These are phyloP conservation scores for Serinus canaria DNA, from an alignment of 2,113 vertebrate species.

Conservation along the genomic window DNA sequence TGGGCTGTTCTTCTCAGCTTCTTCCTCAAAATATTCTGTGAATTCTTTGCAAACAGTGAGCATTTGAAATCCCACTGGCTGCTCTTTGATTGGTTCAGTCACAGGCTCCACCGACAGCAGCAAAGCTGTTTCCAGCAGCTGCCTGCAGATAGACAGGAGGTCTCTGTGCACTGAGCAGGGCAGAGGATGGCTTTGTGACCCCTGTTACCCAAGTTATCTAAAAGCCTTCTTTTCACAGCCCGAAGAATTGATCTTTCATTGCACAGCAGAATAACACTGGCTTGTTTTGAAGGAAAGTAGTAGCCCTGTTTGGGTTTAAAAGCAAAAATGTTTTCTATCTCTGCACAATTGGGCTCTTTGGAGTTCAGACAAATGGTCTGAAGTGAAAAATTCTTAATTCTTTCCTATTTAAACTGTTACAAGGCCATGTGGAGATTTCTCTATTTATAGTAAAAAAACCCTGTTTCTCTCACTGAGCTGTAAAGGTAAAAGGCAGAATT, in stretches of 20 bases:
- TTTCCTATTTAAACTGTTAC: neutral
- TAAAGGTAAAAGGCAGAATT: neutral
- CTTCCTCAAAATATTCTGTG: neutral
- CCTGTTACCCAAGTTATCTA: neutral
- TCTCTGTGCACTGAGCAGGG: neutral
- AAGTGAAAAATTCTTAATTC: neutral
- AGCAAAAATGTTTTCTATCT: constrained; percentile 11
- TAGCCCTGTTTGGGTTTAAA: neutral
- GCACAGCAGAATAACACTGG: neutral
- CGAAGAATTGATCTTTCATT: constrained; percentile 1
- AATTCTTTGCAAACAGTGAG: neutral
- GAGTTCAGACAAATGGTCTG: neutral
- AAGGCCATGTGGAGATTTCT: neutral
- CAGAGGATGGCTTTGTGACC: neutral
- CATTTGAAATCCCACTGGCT: neutral
- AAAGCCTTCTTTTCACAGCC: constrained; percentile 3
- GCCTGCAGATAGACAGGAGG: neutral
- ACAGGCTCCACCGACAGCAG: neutral
- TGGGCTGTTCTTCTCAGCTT: neutral
- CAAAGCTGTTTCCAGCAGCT: neutral
- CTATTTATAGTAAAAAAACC: neutral
- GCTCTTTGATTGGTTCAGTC: neutral
- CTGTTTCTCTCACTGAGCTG: neutral
- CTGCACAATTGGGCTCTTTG: neutral
- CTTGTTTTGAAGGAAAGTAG: constrained; percentile 15